Evolutionary conservation across 2,113 vertebrate species (phyloP).

Genomic region (Solenodon paradoxus): DNA sequence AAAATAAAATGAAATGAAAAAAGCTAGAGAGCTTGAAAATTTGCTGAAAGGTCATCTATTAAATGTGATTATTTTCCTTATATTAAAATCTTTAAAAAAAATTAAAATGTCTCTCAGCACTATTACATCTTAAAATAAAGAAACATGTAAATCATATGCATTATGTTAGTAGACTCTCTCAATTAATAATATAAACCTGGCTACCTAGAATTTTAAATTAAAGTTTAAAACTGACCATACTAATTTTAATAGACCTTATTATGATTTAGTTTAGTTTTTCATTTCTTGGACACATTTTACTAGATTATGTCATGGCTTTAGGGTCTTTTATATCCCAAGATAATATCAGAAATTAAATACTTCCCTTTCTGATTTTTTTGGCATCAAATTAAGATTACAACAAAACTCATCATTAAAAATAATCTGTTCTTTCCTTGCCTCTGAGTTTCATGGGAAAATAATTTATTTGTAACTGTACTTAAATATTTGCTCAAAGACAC

Average conservation of each 20-base stretch:
- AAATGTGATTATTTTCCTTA: background rate
- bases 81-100: background rate
- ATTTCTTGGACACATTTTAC: background rate
- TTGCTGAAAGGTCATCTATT: background rate
- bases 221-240: background rate
- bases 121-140: background rate
- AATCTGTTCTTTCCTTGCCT: background rate
- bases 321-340: background rate
- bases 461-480: background rate
- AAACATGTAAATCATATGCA: background rate
- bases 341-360: background rate
- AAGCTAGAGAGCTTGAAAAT: background rate
- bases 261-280: background rate
- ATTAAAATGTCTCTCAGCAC: background rate
- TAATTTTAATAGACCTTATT: background rate
- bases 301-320: background rate
- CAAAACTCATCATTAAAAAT: background rate
- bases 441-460: background rate
- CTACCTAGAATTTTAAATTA: background rate
- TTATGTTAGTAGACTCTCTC: background rate
- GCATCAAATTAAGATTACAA: constrained; percentile 1
- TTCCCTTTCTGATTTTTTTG: background rate
- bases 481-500: background rate
- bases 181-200: background rate
- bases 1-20: background rate